These are phyloP conservation scores for Megatriorchis doriae DNA, from an alignment of 2,113 vertebrate species.

Conservation along the genomic window DNA sequence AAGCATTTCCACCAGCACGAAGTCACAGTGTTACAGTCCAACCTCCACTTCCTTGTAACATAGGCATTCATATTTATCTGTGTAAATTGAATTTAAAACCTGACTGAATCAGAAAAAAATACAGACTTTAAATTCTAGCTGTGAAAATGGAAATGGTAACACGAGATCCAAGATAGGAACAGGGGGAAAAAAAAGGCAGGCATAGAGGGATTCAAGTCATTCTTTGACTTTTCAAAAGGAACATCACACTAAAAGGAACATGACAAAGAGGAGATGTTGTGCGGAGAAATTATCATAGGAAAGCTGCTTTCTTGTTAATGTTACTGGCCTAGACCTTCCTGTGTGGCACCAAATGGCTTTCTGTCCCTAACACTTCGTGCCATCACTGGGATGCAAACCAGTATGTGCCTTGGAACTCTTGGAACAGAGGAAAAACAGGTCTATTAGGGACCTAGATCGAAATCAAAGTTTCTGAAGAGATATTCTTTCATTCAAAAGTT, in stretches of 20 bases:
- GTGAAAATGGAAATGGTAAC: not conserved
- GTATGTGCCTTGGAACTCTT: not conserved
- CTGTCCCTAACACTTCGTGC: not conserved
- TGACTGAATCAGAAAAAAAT: not conserved
- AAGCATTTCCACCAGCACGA: not conserved
- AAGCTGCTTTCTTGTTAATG: not conserved
- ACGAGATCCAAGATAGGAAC: not conserved
- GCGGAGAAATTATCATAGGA: not conserved
- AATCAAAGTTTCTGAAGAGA: not conserved
- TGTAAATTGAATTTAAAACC: not conserved
- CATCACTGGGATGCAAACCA: not conserved
- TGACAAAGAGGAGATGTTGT: not conserved
- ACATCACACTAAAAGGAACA: not conserved
- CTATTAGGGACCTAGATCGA: not conserved
- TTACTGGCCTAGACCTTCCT: not conserved
- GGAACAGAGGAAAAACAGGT: not conserved
- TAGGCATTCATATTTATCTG: not conserved
- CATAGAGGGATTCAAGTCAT: not conserved
- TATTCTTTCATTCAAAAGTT: not conserved
- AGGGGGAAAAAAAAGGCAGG: rapidly evolving
- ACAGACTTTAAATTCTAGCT: not conserved
- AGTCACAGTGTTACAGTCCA: not conserved
- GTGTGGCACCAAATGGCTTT: not conserved
- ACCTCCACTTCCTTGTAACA: not conserved
- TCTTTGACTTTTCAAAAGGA: not conserved